These are phyloP conservation scores for Saccostrea echinata DNA, from an alignment of 1,140 invertebrate species.

Conservation along the genomic window DNA sequence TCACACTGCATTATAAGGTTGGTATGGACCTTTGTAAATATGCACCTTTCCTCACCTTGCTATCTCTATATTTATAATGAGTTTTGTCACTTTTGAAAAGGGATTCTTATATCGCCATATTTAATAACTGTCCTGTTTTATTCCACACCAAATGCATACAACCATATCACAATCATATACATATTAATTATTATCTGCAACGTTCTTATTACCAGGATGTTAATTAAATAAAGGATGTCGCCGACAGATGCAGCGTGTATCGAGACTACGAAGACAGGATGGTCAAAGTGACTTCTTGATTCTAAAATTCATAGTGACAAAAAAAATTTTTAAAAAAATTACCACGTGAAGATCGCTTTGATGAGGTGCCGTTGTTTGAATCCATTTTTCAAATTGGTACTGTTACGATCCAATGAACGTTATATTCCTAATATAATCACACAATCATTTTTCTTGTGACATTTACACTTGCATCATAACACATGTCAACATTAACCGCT, in stretches of 20 bases:
- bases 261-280: background rate
- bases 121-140: too few relatives aligned
- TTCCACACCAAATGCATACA: too few relatives aligned
- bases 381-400: background rate
- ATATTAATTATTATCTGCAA: too few relatives aligned
- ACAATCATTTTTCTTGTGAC: background rate
- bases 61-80: too few relatives aligned
- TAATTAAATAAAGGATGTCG: background rate
- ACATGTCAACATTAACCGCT: slow-evolving; percentile 18
- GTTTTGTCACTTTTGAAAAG: too few relatives aligned
- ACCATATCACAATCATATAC: too few relatives aligned
- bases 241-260: background rate
- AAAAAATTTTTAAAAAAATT: background rate
- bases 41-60: too few relatives aligned
- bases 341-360: background rate
- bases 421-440: background rate
- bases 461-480: slow-evolving; percentile 11
- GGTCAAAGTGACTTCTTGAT: background rate
- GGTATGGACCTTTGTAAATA: too few relatives aligned
- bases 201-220: background rate
- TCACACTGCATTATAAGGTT: too few relatives aligned
- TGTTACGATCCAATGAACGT: background rate
- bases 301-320: too few relatives aligned
- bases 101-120: too few relatives aligned
- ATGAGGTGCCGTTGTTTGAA: background rate